These are phyloP conservation scores for Scophthalmus maximus DNA, from an alignment of 2,113 vertebrate genomes.

Conservation along the genomic window DNA sequence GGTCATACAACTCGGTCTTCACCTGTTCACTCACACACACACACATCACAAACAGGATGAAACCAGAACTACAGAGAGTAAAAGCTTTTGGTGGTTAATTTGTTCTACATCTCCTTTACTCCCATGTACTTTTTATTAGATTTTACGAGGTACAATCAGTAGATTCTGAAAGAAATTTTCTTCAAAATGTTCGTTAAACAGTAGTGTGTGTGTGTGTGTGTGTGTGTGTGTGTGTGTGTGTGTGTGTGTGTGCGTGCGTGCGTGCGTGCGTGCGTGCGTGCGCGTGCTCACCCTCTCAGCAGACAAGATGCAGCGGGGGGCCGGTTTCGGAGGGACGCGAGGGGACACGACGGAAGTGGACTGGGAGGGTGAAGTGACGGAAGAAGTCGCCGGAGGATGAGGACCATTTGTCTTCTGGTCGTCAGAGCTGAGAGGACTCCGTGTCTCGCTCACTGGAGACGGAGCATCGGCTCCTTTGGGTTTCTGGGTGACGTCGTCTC, in stretches of 20 bases:
- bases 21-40: constrained; percentile 49
- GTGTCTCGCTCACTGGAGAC: neutral
- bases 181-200: no score
- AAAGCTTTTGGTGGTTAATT: no score
- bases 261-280: no score
- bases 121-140: neutral
- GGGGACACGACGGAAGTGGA: rapidly evolving
- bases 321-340: constrained; percentile 19
- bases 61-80: neutral
- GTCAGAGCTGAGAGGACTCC: neutral
- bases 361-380: neutral
- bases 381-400: neutral
- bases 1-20: constrained; percentile 77
- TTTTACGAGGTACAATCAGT: no score
- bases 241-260: neutral
- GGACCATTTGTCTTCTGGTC: neutral
- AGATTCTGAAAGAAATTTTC: no score
- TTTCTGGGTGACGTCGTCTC: constrained; percentile 16
- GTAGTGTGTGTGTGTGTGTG: no score
- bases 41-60: neutral
- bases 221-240: neutral
- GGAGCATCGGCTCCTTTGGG: constrained; percentile 7
- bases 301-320: constrained; percentile 40
- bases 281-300: constrained; percentile 62
- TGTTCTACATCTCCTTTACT: neutral